Conservation (phyloP, 2,797 vertebrate species). For the Manis javanica region DNA sequence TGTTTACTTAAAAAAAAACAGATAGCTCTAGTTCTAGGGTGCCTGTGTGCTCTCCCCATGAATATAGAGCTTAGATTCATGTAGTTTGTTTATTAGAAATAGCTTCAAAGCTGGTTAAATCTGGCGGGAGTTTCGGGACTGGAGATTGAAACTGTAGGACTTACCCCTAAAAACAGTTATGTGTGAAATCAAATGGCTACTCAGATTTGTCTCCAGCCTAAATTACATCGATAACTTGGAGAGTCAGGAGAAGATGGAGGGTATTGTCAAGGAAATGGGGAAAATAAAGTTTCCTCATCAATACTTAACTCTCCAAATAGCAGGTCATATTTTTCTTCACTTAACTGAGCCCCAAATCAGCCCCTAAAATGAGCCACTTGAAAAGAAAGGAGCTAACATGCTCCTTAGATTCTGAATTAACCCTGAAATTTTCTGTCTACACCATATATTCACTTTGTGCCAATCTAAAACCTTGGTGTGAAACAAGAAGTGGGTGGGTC, state of each 20-base stretch:
- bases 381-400: background rate
- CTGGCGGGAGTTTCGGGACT: background rate
- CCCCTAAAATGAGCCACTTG: background rate
- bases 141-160: background rate
- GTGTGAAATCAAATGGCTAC: background rate
- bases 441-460: background rate
- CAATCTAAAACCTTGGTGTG: background rate
- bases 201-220: background rate
- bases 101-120: background rate
- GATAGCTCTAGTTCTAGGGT: background rate
- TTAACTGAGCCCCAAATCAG: background rate
- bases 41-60: background rate
- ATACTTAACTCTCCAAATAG: background rate
- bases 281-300: slow-evolving; percentile 7
- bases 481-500: background rate
- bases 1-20: slow-evolving; percentile 5
- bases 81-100: slow-evolving; percentile 10
- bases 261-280: background rate
- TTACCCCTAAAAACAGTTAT: background rate
- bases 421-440: background rate
- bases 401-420: background rate
- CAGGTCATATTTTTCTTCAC: background rate
- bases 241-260: background rate
- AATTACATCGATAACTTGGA: background rate
- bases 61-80: background rate